Conservation (phyloP, 2,797 vertebrate species). For the Oreortyx pictus region DNA sequence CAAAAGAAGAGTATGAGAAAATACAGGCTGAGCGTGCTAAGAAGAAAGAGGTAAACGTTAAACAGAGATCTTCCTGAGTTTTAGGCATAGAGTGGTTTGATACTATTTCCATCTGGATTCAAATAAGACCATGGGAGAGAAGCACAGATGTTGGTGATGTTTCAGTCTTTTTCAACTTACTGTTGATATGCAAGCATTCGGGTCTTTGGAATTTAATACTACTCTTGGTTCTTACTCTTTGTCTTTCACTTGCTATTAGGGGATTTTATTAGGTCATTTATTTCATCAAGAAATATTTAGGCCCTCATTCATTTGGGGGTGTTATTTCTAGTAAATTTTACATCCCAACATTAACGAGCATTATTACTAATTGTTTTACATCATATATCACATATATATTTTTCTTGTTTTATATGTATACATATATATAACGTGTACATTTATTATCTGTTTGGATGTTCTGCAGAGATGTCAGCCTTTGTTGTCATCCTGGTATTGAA, state of each 20-base stretch:
- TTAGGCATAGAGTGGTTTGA: neutral
- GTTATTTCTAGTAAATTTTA: neutral
- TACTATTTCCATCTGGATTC: neutral
- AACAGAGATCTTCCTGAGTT: neutral
- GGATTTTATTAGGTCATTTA: neutral
- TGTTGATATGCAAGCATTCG: neutral
- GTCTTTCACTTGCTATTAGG: neutral
- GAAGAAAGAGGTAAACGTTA: conserved; percentile 87
- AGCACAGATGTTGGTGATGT: neutral
- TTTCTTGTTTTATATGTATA: no score
- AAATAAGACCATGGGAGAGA: neutral
- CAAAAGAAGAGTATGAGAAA: conserved; percentile 89
- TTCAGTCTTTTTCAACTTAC: neutral
- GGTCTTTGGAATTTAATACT: neutral
- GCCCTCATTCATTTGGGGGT: neutral
- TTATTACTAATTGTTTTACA: neutral
- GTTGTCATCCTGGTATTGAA: neutral
- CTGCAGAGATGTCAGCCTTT: neutral
- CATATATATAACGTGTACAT: neutral
- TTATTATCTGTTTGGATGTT: neutral
- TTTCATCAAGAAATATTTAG: neutral
- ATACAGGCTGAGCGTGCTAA: conserved; percentile 80
- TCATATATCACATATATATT: neutral
- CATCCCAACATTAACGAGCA: neutral
- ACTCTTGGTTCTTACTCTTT: neutral